Conservation (phyloP, 2,888 invertebrate species). For the Oscheius sp. region DNA sequence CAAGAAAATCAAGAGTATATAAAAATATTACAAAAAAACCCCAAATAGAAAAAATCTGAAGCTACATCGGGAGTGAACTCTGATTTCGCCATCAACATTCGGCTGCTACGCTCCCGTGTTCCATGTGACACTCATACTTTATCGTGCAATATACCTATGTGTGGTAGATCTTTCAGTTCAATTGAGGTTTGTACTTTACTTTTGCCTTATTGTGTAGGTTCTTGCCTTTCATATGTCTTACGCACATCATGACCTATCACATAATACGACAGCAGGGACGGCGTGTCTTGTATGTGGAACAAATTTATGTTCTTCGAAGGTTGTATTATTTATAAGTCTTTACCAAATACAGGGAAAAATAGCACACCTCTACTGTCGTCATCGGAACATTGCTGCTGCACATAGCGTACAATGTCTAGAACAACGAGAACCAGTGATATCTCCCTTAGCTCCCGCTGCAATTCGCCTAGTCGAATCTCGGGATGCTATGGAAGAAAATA, state of each 20-base stretch:
- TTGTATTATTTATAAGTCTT: background rate
- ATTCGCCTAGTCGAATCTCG: constrained; percentile 1
- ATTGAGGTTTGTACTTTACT: background rate
- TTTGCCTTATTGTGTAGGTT: constrained; percentile 29
- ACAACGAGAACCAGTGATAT: constrained; percentile 41
- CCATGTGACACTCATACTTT: background rate
- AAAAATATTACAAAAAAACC: too few relatives aligned
- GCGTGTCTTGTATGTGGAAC: constrained; percentile 51
- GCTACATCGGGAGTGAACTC: too few relatives aligned
- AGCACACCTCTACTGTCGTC: constrained; percentile 40
- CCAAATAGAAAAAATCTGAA: too few relatives aligned
- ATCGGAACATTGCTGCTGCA: constrained; percentile 40
- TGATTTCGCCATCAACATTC: background rate
- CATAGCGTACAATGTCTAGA: constrained; percentile 48
- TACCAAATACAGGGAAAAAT: constrained; percentile 39
- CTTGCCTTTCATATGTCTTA: constrained; percentile 52
- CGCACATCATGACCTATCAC: constrained; percentile 48
- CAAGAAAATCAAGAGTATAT: too few relatives aligned
- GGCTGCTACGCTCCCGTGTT: background rate
- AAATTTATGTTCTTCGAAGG: constrained; percentile 41
- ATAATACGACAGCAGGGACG: constrained; percentile 9
- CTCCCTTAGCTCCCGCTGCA: constrained; percentile 44
- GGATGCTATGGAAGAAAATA: background rate
- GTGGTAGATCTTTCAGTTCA: background rate
- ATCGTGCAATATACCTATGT: background rate